Evolutionary conservation across 2,113 vertebrate genomes (phyloP), one percentile per base, ranked within the genome.

Genomic region (Microtus richardsoni): DNA sequence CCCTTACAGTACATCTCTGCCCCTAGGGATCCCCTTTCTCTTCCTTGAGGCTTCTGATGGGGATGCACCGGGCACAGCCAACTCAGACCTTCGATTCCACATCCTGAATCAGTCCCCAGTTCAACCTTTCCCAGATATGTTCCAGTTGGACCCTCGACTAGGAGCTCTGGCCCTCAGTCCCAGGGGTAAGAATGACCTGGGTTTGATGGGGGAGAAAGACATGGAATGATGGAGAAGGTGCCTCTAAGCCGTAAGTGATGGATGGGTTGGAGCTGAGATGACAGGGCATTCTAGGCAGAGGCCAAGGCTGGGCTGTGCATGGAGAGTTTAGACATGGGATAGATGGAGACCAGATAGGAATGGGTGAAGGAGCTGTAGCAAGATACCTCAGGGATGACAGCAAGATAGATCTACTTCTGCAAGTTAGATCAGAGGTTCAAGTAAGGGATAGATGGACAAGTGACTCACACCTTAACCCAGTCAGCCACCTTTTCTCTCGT

Each of bases 11-110:
- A 22, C 39, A 44, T 89, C 52, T 70, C 62, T 11, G 30, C 78
- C 22, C 52, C 26, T 71, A 98, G 98, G 98, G 36, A 96, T 98
- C 68, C 97, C 99, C 24, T 99, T 99, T 97, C 98, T 99, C 98
- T 98, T 98, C 95, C 98, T 99, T 91, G 98, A 97, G 39, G 98
- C 98, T 19, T 97, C 97, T 19, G 99, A 98, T 90, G 96, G 84
- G 0, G 98, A 99, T 44, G 98, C 99, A 82, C 97, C 98, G 41
- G 98, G 98, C 95, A 98, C 98, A 21, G 93, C 98, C 95, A 99
- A 99, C 28, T 98, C 98, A 2, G 98, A 99, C 89, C 98, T 99
- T 49, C 87, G 98, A 28, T 98, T 99, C 96, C 98, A 98, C 90
- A 98, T 98, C 80, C 98, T 99, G 98, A 99, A 98, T 41, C 98